These are phyloP conservation scores for Lasioglossum pauxillum DNA, from an alignment of 2,888 invertebrate genomes.

Conservation along the genomic window DNA sequence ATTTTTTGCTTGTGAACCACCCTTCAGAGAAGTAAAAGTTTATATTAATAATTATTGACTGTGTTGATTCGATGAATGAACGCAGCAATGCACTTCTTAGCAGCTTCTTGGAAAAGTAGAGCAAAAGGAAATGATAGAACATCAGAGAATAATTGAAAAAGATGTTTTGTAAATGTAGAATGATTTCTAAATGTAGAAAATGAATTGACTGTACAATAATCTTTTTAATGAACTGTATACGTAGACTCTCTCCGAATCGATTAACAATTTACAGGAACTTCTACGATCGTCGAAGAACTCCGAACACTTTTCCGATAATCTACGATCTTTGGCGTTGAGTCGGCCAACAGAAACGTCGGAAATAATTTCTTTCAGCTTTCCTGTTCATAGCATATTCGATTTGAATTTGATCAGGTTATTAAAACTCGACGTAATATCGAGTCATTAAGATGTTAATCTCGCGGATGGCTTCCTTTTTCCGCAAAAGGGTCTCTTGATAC, in stretches of 20 bases:
- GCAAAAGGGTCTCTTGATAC: neutral
- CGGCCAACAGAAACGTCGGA: neutral
- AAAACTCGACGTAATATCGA: neutral
- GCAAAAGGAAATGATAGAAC: no score
- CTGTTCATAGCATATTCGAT: neutral
- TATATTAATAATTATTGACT: no score
- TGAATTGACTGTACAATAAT: no score
- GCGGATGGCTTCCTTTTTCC: neutral
- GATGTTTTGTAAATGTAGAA: no score
- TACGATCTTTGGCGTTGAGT: neutral
- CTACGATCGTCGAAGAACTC: neutral
- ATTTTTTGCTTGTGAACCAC: no score
- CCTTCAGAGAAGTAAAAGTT: neutral
- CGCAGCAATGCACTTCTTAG: no score
- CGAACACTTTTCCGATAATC: neutral
- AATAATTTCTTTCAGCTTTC: neutral
- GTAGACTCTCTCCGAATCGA: neutral
- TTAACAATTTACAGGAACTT: neutral
- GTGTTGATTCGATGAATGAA: no score
- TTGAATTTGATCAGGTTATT: neutral
- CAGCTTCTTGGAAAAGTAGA: no score
- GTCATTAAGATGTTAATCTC: constrained; percentile 1
- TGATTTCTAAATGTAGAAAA: neutral
- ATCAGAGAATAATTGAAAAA: no score
- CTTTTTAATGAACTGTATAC: neutral